phyloP scores from a whole-genome alignment of 2,797 vertebrate species.

The Chanos chanos region DNA sequence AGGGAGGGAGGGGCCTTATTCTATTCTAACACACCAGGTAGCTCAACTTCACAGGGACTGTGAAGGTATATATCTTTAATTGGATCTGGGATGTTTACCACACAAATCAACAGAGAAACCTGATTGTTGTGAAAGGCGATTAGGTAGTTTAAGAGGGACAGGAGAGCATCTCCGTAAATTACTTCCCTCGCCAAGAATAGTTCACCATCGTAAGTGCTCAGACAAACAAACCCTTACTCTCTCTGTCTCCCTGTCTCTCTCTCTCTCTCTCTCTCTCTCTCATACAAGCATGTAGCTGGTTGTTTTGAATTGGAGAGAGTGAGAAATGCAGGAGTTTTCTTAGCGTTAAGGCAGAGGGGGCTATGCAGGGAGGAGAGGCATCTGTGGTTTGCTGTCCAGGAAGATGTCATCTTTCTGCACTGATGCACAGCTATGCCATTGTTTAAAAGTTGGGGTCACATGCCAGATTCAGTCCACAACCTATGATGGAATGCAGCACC shows the following conservation, averaged over 20 bases:
- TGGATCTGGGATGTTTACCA: conserved; percentile 17
- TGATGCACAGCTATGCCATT: conserved; percentile 54
- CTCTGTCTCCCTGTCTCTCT: conserved; percentile 9
- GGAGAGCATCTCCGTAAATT: neutral
- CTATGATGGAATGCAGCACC: conserved; percentile 64
- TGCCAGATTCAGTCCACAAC: conserved; percentile 60
- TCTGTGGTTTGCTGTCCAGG: conserved; percentile 36
- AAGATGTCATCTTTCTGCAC: conserved; percentile 37
- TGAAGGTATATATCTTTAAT: conserved; percentile 9
- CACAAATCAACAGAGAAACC: neutral
- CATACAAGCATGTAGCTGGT: conserved; percentile 5
- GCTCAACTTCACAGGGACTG: conserved; percentile 1
- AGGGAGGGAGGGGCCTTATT: no score
- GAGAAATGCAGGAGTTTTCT: conserved; percentile 39
- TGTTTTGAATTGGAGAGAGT: conserved; percentile 44
- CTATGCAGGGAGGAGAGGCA: conserved; percentile 14
- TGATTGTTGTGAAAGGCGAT: neutral
- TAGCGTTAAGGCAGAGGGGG: conserved; percentile 1
- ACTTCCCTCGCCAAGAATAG: conserved; percentile 31
- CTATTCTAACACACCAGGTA: neutral
- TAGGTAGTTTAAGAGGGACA: conserved; percentile 9
- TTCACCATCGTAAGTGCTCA: conserved; percentile 17
- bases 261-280: neutral
- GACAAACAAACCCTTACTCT: conserved; percentile 1
- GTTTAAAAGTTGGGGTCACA: conserved; percentile 56